Base-by-base conservation (phyloP, 2,797 vertebrate genomes). In the Champsocephalus gunnari region DNA sequence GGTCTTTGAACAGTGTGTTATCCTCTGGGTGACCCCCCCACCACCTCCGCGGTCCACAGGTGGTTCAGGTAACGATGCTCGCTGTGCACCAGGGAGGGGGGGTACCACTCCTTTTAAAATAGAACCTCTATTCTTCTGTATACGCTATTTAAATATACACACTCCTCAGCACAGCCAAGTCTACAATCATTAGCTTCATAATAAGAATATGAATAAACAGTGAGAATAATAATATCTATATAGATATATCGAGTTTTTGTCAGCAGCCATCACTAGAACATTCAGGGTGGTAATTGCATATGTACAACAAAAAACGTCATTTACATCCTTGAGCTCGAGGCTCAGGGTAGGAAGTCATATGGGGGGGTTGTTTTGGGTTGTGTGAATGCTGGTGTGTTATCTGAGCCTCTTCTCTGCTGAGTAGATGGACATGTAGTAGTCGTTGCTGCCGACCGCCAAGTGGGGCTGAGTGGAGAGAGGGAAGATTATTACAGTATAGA, bases 361-460 rank as follows among this genome's bases (percentile, higher is more conserved):
- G 84, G 81, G 80, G 55, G 61, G 49, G 58, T 34, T 21, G 56
- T 64, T 69, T 58, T 28, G 47, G 70, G 47, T 66, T 28, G 47
- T 50, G n/a, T 54, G 66, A 70, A 68, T 80, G 90, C 87, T 82
- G 87, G 82, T 89, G 81, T 89, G 97, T 95, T 99, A 99, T 97
- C 98, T 98, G 89, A 96, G 94, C 64, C 97, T 94, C 93, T 99
- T 99, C 94, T 99, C 98, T 69, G 98, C 97, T 1, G 98, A 99
- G 89, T 99, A 99, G 93, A 99, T 98, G 48, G 98, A 99, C 96
- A 99, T 99, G 95, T 98, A 99, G 96, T 96, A 99, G 94, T 99
- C 98, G 0, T 99, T 99, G 95, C 98, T 99, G 77, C 98, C 98
- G 3, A 99, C 98, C 0, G 98, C 98, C 94, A 99, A 89, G 81